These are phyloP conservation scores for Aricia agestis DNA, from an alignment of 1,140 invertebrate species.

Conservation along the genomic window DNA sequence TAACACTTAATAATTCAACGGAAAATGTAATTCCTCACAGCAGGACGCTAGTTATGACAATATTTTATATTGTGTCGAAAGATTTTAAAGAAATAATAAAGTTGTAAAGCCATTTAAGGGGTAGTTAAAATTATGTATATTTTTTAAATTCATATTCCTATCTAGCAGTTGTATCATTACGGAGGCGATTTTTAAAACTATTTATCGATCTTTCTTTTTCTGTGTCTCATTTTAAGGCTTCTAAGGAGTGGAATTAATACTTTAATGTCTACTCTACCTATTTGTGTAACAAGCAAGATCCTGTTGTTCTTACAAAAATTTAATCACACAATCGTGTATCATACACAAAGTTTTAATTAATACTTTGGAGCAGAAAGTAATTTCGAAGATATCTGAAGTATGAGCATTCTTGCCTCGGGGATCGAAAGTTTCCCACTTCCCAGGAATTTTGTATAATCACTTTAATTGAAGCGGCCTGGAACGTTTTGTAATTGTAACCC, in stretches of 20 bases:
- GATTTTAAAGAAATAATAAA: not conserved
- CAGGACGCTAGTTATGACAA: not conserved
- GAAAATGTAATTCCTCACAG: not conserved
- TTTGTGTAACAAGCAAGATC: not conserved
- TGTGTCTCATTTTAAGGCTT: no score
- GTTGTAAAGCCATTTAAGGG: not conserved
- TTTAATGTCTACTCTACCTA: no score
- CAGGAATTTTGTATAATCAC: constrained; percentile 67
- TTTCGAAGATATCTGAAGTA: constrained; percentile 56
- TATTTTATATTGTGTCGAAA: not conserved
- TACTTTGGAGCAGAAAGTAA: constrained; percentile 20
- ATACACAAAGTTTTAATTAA: no score
- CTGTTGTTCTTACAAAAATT: not conserved
- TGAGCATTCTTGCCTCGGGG: constrained; percentile 47
- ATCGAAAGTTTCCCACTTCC: constrained; percentile 45
- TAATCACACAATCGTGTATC: no score
- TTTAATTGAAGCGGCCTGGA: constrained; percentile 69
- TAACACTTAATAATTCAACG: constrained; percentile 1
- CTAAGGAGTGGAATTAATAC: no score
- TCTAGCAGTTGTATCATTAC: no score
- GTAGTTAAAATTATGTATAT: not conserved
- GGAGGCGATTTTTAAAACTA: no score
- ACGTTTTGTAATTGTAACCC: constrained; percentile 68
- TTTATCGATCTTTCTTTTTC: no score
- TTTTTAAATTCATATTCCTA: no score